Percentiles rank a stretch among this genome's conserved stretches.
Evolutionary conservation across 1,140 invertebrate genomes (phyloP).

Genomic region (Drosophila orosa): DNA sequence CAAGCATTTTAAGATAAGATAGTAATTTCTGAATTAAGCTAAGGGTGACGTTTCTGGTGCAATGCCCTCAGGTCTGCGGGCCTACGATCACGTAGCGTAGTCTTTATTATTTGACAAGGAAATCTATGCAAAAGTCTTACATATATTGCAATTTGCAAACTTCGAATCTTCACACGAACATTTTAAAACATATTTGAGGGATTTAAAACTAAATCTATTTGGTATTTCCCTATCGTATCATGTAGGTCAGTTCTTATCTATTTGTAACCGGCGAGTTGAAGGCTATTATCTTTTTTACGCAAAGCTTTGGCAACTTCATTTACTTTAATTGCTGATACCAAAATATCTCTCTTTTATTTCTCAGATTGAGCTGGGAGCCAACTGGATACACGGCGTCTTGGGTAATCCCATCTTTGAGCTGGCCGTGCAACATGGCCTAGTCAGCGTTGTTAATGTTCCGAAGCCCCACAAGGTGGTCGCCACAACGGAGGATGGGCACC

Average conservation of each 20-base stretch:
- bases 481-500: slow-evolving; percentile 93
- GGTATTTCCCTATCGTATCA: background rate
- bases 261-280: background rate
- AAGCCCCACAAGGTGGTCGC: slow-evolving; percentile 95
- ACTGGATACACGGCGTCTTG: slow-evolving; percentile 97
- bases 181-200: too few relatives aligned
- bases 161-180: background rate
- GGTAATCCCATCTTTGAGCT: slow-evolving; percentile 94
- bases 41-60: slow-evolving; percentile 39
- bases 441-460: slow-evolving; percentile 91
- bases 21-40: background rate
- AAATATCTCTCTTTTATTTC: slow-evolving; percentile 38
- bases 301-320: background rate
- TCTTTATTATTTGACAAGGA: slow-evolving; percentile 7
- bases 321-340: background rate
- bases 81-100: slow-evolving; percentile 67
- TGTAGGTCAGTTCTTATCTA: slow-evolving; percentile 59
- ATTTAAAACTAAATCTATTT: background rate
- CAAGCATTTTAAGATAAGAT: slow-evolving; percentile 33
- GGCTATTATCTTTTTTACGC: slow-evolving; percentile 14
- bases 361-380: slow-evolving; percentile 93
- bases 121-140: background rate
- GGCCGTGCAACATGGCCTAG: slow-evolving; percentile 91
- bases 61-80: slow-evolving; percentile 31
- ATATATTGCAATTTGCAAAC: background rate